Base-by-base conservation (phyloP, 1,140 invertebrate species). In the Magallana gigas region DNA sequence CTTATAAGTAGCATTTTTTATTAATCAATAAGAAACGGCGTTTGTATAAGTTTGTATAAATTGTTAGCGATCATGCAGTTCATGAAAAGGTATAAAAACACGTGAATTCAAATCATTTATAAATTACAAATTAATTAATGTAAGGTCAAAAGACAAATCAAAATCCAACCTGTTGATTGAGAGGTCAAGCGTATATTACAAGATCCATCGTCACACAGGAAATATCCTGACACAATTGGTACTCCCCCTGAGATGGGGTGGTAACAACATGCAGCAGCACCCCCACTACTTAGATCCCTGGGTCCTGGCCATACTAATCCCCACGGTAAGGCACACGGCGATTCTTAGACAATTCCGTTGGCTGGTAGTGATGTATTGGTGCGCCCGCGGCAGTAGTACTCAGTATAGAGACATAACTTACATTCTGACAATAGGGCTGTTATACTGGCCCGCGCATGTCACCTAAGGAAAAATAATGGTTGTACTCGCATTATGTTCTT, bases 391-490 rank as follows among this genome's bases (percentile, higher is more conserved):
- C 68, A 29, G 23, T 12, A 48, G 23, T 23, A 48, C 7, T 18
- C 23, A 18, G 36, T 23, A 23, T 23, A 76, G 18, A 76, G 23
- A 76, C 4, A 76, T 36, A 76, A 64, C 16, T 64, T 18, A 64
- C 60, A 18, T 18, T 18, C 16, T 64, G 60, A n/a, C 64, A 71
- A 23, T 23, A 11, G 36, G 14, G 18, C 6, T 29, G 23, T 76
- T 29, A 76, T 29, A 29, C 9, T 76, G 68, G 68, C 14, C 23
- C 23, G 68, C 23, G 18, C 68, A 76, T 76, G 18, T 76, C 68
- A 76, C 68, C 68, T 76, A 76, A 4, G 68, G 68, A 76, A 76
- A 64, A n/a, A 64, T n/a, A 64, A 64, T 16, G 36, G 23, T 29
- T 76, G 36, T 76, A 29, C 23, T 29, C 36, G 36, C 36, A 48